Evolutionary conservation across 2,113 vertebrate species (phyloP), one percentile per base, ranked within the genome.

Genomic region (Oxyura jamaicensis): DNA sequence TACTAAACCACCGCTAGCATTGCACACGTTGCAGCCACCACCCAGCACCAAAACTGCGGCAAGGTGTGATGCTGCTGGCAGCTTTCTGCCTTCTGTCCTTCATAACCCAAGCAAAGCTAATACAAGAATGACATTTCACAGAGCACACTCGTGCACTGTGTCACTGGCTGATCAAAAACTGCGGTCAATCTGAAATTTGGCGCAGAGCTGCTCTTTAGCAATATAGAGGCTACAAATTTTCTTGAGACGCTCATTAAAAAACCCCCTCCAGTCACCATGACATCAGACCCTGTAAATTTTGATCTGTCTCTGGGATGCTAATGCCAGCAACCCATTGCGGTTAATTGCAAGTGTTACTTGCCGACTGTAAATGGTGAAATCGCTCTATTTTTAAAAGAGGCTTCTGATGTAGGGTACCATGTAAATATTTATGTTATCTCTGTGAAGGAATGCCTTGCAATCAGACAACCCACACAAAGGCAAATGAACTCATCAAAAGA

Each of bases 361-460:
- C 90, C 83, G 73, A 62, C 83, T 90, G 55, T 21, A 60, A 95
- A 94, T 68, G 81, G 65, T 94, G 91, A 97, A 92, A 93, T 93
- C 71, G 69, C 26, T 13, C 90, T 94, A 68, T 65, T 65, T 65
- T 65, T 60, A 88, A 90, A 88, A 90, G 91, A 78, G 91, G 35
- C 48, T 95, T 86, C 86, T 93, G 83, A 89, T 92, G 71, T 33
- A 73, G 84, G 50, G 55, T 44, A 69, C 85, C 39, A n/a, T 79
- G 92, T 95, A 94, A 97, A 90, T 96, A 96, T 97, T 97, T 95
- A 91, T 77, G 76, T 73, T 91, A 65, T 91, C 94, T 95, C 84
- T 76, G 75, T 8, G 42, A 88, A 93, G 65, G 77, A 83, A 94
- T 92, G 95, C 88, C 74, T 92, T 58, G 83, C 78, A 83, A 84